phyloP scores from a whole-genome alignment of 2,113 vertebrate species.

The Coptodon bakossiorum region DNA sequence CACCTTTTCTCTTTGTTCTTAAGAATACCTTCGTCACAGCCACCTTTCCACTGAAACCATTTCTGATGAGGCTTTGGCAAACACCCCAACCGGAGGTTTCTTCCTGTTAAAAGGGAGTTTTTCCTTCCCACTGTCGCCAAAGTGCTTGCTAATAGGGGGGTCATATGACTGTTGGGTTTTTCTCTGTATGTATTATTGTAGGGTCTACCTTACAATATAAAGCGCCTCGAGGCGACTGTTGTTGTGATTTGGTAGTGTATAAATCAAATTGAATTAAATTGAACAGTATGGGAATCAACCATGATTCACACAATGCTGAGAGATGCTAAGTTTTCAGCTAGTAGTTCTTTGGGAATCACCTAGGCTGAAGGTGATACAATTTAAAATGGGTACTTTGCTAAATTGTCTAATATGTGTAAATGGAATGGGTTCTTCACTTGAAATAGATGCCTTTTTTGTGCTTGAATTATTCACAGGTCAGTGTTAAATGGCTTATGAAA shows the following conservation, averaged over 20 bases:
- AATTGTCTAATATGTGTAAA: not conserved
- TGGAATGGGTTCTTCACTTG: not conserved
- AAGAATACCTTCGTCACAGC: not conserved
- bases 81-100: not conserved
- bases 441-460: not conserved
- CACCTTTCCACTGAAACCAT: not conserved
- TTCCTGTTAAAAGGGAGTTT: no score
- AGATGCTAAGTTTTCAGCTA: not conserved
- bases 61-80: not conserved
- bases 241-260: not conserved
- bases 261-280: not conserved
- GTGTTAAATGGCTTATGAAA: not conserved
- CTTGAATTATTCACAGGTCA: not conserved
- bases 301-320: not conserved
- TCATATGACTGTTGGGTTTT: not conserved
- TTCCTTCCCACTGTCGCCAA: not conserved
- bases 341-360: not conserved
- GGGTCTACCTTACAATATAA: not conserved
- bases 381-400: not conserved
- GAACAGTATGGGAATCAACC: accelerated
- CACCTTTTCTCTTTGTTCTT: not conserved
- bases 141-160: not conserved
- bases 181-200: not conserved
- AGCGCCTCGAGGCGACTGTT: not conserved
- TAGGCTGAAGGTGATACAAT: accelerated